Evolutionary conservation across 2,113 vertebrate genomes (phyloP), one percentile per base, ranked within the genome.

Genomic region (Heloderma charlesbogerti): DNA sequence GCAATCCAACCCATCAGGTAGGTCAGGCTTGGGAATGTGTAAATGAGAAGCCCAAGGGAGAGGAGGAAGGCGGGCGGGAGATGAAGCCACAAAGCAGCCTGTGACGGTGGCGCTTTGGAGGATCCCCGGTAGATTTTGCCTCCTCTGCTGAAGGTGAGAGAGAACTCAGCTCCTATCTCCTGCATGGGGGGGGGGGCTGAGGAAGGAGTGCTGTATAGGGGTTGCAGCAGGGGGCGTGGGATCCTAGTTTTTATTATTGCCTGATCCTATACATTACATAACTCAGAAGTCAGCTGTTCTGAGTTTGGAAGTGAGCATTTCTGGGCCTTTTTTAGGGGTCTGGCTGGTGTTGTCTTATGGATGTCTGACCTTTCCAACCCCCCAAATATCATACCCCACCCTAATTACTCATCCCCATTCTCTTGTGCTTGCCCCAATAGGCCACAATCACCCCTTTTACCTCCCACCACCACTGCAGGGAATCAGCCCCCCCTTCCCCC

Each of bases 91-190:
- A 69, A 54, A 34, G 31, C 22, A 29, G 51, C 22, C 27, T 2
- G 12, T 27, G 20, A 40, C 13, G 22, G 20, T 43, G 1, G 7
- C 0, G 4, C 0, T 15, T 2, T 4, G 25, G 29, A 34, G 43
- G 20, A 37, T 37, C 3, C 60, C 34, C 18, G 48, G 34, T 9
- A 54, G 27, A 9, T 40, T 69, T 20, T 7, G 0, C 2, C 29
- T 89, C 71, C 6, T 18, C 57, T 1, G 31, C 81, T 25, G 31
- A 63, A 85, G 89, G 89, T 90, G 57, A 90, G 88, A n/a, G 57
- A 84, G 13, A 22, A 31, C 1, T 6, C 0, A 31, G 9, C 4
- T 12, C 16, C 67, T 18, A 6, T 37, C 80, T 57, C 60, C 43
- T 1, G 1, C 16, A 16, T 7, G 16, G n/a, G 22, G 78, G 43